Evolutionary conservation across 2,113 vertebrate species (phyloP).

Genomic region (Nothoprocta perdicaria): DNA sequence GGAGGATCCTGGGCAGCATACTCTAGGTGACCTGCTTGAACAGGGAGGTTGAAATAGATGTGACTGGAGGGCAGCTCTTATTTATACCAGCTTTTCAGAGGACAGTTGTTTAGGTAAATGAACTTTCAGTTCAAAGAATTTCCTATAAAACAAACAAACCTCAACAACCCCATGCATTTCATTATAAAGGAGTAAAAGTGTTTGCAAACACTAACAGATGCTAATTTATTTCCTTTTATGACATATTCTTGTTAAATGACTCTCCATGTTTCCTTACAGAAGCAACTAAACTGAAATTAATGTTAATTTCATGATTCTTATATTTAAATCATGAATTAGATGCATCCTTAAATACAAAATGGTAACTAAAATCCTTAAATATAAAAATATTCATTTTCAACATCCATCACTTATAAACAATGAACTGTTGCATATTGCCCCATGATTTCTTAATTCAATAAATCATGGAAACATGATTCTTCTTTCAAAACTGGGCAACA

Average conservation of each 20-base stretch:
- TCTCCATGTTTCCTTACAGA: neutral
- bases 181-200: neutral
- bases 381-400: neutral
- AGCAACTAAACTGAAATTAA: neutral
- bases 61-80: neutral
- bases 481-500: neutral
- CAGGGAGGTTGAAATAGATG: too few species aligned
- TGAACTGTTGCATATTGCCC: neutral
- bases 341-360: neutral
- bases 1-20: too few species aligned
- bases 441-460: neutral
- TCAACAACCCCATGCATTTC: neutral
- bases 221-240: neutral
- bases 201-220: neutral
- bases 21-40: too few species aligned
- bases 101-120: neutral
- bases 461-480: too few species aligned
- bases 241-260: neutral
- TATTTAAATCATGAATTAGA: neutral
- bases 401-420: neutral
- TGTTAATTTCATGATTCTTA: neutral
- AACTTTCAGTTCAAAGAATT: neutral
- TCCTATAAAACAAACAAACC: neutral
- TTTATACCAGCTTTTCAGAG: neutral
- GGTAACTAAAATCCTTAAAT: neutral